phyloP scores from a whole-genome alignment of 2,797 vertebrate species.

The Notolabrus celidotus region DNA sequence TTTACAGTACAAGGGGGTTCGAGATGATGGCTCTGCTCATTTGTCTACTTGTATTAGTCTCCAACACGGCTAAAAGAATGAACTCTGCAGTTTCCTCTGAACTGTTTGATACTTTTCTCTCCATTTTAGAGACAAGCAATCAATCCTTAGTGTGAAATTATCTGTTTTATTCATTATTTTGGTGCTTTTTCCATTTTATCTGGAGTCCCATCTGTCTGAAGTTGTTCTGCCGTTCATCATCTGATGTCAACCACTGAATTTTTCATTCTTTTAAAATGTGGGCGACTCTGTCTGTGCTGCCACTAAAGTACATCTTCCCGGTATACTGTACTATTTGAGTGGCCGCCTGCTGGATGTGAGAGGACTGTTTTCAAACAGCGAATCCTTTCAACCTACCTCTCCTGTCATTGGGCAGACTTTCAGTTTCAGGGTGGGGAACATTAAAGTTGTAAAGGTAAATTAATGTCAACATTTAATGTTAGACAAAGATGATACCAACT shows the following conservation, averaged over 20 bases:
- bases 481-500: slow-evolving; percentile 11
- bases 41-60: slow-evolving; percentile 40
- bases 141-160: slow-evolving; percentile 47
- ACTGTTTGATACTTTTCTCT: slow-evolving; percentile 33
- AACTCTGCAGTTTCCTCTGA: slow-evolving; percentile 34
- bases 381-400: slow-evolving; percentile 33
- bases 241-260: slow-evolving; percentile 42
- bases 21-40: slow-evolving; percentile 17
- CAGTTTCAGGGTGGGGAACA: slow-evolving; percentile 17
- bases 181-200: slow-evolving; percentile 39
- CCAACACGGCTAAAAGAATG: slow-evolving; percentile 27
- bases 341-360: slow-evolving; percentile 24
- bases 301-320: slow-evolving; percentile 28
- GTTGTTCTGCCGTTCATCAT: slow-evolving; percentile 52
- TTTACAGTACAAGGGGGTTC: slow-evolving; percentile 14
- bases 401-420: slow-evolving; percentile 22
- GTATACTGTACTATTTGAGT: slow-evolving; percentile 39
- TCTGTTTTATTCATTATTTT: slow-evolving; percentile 51
- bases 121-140: slow-evolving; percentile 25
- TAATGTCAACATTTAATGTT: background rate
- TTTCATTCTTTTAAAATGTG: slow-evolving; percentile 43
- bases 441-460: slow-evolving; percentile 25
- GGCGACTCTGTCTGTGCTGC: slow-evolving; percentile 6
- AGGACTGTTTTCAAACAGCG: slow-evolving; percentile 35
- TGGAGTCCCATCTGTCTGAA: slow-evolving; percentile 40